These are phyloP conservation scores for Triplophysa rosa DNA, from an alignment of 2,113 vertebrate genomes.

Conservation along the genomic window DNA sequence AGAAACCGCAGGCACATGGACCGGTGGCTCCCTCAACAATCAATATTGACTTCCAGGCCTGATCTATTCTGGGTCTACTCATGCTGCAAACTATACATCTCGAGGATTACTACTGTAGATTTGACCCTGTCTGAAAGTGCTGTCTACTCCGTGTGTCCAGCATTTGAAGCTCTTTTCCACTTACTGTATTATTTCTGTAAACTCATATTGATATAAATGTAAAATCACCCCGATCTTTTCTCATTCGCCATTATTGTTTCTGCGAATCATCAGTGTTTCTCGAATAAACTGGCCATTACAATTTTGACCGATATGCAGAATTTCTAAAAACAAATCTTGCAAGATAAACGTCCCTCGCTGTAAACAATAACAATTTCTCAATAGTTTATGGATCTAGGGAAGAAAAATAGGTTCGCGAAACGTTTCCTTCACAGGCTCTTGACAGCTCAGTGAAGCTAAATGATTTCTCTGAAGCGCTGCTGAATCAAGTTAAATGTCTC, in stretches of 20 bases:
- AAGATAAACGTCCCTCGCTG: conserved; percentile 30
- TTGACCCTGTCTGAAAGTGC: conserved; percentile 2
- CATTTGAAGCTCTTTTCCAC: background rate
- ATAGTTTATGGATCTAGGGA: conserved; percentile 42
- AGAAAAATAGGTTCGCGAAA: conserved; percentile 45
- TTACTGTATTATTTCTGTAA: background rate
- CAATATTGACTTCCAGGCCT: conserved; percentile 47
- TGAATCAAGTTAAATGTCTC: conserved; percentile 52
- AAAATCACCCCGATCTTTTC: background rate
- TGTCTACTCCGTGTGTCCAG: background rate
- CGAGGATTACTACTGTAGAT: conserved; percentile 30
- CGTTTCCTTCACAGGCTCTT: conserved; percentile 41
- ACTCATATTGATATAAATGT: too few relatives aligned
- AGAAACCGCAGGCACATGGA: conserved; percentile 29
- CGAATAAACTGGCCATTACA: background rate
- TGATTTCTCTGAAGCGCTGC: conserved; percentile 50
- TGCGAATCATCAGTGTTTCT: background rate
- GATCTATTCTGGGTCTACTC: conserved; percentile 39
- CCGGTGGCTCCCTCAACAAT: conserved; percentile 33
- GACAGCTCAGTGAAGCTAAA: conserved; percentile 52
- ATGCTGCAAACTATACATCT: conserved; percentile 48
- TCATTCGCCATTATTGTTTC: background rate
- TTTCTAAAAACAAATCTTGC: background rate
- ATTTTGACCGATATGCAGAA: conserved; percentile 22
- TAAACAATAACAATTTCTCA: conserved; percentile 45